These are phyloP conservation scores for Thermophis baileyi DNA, from an alignment of 2,113 vertebrate species.

Conservation along the genomic window DNA sequence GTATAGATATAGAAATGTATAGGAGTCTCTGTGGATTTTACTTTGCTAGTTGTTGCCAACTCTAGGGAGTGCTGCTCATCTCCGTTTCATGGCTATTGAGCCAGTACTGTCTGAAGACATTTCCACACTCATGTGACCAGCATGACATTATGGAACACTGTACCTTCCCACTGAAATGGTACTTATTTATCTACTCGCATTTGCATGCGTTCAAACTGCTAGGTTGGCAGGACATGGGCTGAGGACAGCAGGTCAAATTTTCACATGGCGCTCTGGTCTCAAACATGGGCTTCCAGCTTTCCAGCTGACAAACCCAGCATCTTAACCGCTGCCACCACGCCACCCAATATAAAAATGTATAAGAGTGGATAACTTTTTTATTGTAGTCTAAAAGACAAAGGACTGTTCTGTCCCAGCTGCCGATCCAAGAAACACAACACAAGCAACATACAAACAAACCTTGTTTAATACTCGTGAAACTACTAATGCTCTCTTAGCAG, in stretches of 20 bases:
- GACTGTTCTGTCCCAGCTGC: too few relatives aligned
- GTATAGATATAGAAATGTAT: background rate
- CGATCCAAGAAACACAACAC: too few relatives aligned
- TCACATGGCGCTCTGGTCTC: background rate
- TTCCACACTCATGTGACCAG: background rate
- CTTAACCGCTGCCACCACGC: background rate
- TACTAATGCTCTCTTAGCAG: too few relatives aligned
- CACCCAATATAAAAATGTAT: background rate
- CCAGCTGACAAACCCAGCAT: background rate
- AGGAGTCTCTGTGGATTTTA: background rate
- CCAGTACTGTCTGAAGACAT: background rate
- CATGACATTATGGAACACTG: background rate
- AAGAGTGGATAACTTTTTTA: background rate
- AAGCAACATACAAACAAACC: too few relatives aligned
- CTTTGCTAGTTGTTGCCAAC: background rate
- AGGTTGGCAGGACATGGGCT: background rate
- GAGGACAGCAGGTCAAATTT: background rate
- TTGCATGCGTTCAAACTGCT: background rate
- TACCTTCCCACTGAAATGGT: background rate
- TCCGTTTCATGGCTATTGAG: background rate
- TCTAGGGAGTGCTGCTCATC: background rate
- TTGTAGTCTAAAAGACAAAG: background rate
- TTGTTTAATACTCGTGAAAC: too few relatives aligned
- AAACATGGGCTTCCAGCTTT: background rate
- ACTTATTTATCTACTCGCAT: background rate